Conservation (phyloP, 2,888 invertebrate genomes). For the Rhagonycha lutea region DNA sequence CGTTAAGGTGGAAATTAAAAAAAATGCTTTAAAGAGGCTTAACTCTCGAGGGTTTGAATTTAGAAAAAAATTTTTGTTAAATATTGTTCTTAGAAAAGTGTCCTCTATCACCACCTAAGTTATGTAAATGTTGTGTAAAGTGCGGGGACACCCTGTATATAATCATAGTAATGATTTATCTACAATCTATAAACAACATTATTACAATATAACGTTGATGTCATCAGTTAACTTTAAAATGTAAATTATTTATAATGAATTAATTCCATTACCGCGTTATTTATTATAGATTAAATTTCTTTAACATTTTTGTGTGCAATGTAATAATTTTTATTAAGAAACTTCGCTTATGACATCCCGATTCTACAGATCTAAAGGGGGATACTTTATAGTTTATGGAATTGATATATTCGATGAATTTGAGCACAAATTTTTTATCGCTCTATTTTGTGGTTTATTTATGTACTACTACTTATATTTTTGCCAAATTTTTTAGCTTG, state of each 20-base stretch:
- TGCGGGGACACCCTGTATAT: too few relatives aligned
- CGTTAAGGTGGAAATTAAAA: too few relatives aligned
- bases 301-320: background rate
- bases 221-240: background rate
- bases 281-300: background rate
- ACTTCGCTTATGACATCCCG: background rate
- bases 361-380: background rate
- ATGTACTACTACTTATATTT: background rate
- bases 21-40: too few relatives aligned
- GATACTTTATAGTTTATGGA: background rate
- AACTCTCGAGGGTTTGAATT: too few relatives aligned
- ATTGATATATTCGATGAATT: background rate
- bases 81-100: too few relatives aligned
- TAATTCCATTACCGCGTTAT: background rate
- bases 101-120: too few relatives aligned
- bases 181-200: background rate
- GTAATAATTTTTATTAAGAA: background rate
- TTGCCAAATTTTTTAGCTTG: background rate
- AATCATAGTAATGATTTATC: background rate
- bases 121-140: too few relatives aligned
- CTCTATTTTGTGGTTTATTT: background rate
- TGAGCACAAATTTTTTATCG: background rate
- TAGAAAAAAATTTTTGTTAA: too few relatives aligned
- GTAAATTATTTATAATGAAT: background rate
- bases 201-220: background rate